Percentiles rank a stretch among this genome's conserved stretches.
These are phyloP conservation scores for Papilio helenus DNA, from an alignment of 1,140 invertebrate species.

Conservation along the genomic window DNA sequence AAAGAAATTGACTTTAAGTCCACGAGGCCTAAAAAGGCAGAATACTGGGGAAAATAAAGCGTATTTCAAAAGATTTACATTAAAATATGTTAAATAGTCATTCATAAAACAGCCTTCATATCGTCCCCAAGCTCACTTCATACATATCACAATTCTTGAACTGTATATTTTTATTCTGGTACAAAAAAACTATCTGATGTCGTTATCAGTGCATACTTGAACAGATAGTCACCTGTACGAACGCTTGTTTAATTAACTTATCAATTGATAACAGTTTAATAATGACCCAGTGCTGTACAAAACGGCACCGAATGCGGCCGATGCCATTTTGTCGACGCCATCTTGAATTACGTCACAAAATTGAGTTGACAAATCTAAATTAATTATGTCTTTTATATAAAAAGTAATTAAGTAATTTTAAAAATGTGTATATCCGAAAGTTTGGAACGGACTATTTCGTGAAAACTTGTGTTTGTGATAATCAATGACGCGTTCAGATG, in stretches of 20 bases:
- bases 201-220: constrained; percentile 42
- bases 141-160: background rate
- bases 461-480: background rate
- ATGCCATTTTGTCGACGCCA: constrained; percentile 46
- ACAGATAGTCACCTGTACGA: constrained; percentile 39
- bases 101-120: background rate
- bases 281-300: constrained; percentile 49
- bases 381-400: background rate
- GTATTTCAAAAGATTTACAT: no score
- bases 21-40: no score
- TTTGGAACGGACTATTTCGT: constrained; percentile 9
- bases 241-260: constrained; percentile 48
- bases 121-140: background rate
- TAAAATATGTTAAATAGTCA: no score
- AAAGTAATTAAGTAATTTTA: background rate
- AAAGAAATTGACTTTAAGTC: no score
- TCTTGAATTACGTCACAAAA: constrained; percentile 30
- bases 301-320: constrained; percentile 41
- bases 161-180: background rate
- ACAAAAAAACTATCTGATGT: constrained; percentile 25
- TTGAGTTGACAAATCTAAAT: background rate
- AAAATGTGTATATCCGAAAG: constrained; percentile 6
- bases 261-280: constrained; percentile 47
- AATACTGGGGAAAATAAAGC: no score
- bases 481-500: background rate